Conservation (phyloP, 1,140 invertebrate genomes). For the Rhopalosiphum maidis region DNA sequence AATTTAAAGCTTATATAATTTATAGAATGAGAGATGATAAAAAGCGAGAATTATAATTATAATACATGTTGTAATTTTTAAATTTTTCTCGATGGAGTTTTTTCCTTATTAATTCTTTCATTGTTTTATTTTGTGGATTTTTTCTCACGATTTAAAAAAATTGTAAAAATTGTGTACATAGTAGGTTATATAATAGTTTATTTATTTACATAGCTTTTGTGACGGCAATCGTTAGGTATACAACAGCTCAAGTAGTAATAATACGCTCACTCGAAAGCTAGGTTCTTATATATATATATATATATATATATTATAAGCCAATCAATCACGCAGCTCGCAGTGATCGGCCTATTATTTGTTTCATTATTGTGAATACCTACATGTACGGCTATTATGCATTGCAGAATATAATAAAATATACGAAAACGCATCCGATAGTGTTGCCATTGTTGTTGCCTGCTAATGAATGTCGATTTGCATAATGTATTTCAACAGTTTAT, state of each 20-base stretch:
- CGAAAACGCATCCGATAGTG: not conserved
- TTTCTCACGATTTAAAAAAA: too few relatives aligned
- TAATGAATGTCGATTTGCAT: not conserved
- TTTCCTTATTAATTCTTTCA: too few relatives aligned
- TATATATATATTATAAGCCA: too few relatives aligned
- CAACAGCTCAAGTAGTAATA: not conserved
- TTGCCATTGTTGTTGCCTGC: not conserved
- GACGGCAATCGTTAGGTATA: too few relatives aligned
- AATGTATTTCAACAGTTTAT: not conserved
- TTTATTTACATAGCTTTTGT: not conserved
- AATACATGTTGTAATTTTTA: too few relatives aligned
- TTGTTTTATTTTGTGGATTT: too few relatives aligned
- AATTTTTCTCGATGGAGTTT: too few relatives aligned
- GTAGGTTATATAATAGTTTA: too few relatives aligned
- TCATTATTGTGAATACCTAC: not conserved
- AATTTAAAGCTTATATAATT: too few relatives aligned
- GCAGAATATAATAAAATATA: not conserved
- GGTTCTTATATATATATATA: not conserved
- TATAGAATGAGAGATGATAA: too few relatives aligned
- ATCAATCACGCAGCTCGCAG: not conserved
- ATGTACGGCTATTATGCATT: not conserved
- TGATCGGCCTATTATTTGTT: not conserved
- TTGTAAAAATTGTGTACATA: too few relatives aligned
- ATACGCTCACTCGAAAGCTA: not conserved
- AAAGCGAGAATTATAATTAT: too few relatives aligned